Evolutionary conservation across 2,797 vertebrate species (phyloP).

Genomic region (Galaxias olidus): DNA sequence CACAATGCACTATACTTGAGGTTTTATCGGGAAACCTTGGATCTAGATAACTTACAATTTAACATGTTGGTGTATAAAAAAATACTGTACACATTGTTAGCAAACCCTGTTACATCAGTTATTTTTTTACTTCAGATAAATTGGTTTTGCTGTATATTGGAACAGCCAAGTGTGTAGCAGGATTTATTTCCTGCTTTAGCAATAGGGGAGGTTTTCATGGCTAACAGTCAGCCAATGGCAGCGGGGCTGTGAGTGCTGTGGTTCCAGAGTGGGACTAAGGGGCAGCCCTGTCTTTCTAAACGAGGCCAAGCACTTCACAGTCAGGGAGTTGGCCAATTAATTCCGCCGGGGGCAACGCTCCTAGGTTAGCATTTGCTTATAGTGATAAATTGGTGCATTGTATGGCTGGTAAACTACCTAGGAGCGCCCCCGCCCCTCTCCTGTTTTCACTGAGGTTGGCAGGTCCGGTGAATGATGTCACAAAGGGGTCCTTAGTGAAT

Average conservation of each 20-base stretch:
- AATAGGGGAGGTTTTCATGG: conserved; percentile 71
- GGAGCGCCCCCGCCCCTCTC: conserved; percentile 28
- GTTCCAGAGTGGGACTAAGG: conserved; percentile 70
- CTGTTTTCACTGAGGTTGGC: conserved; percentile 55
- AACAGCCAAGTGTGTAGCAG: not conserved
- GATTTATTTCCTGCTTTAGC: conserved; percentile 67
- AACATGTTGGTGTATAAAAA: too few relatives aligned
- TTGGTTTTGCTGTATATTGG: too few relatives aligned
- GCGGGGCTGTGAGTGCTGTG: conserved; percentile 44
- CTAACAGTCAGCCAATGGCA: conserved; percentile 71
- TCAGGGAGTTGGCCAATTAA: conserved; percentile 78
- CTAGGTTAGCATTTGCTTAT: conserved; percentile 81
- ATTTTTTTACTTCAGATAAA: too few relatives aligned
- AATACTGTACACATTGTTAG: too few relatives aligned
- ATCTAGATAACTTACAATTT: too few relatives aligned
- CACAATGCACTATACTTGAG: too few relatives aligned
- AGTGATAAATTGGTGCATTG: conserved; percentile 82
- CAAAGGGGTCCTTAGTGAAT: conserved; percentile 68
- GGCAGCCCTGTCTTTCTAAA: conserved; percentile 77
- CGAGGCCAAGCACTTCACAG: conserved; percentile 79
- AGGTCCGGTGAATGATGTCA: conserved; percentile 70
- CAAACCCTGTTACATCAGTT: too few relatives aligned
- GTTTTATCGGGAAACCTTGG: too few relatives aligned
- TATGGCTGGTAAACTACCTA: conserved; percentile 70
- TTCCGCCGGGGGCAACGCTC: conserved; percentile 76